Percentiles rank a stretch among this genome's conserved stretches.
Conservation (phyloP, 2,888 invertebrate genomes). For the Phyllotreta cruciferae region DNA sequence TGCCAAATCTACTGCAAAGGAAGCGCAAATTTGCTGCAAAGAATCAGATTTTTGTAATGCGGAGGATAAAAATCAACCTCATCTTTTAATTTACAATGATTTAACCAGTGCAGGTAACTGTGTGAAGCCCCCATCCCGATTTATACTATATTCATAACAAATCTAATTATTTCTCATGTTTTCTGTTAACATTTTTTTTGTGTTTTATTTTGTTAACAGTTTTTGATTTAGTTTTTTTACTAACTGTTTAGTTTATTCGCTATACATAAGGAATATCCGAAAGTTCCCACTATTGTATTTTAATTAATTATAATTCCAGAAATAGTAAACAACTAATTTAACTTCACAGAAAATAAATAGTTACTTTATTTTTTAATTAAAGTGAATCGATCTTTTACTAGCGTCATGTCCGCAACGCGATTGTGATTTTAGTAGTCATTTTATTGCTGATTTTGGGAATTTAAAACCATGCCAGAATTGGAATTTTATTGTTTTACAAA, state of each 20-base stretch:
- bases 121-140: slow-evolving; percentile 39
- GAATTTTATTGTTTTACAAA: slow-evolving; percentile 31
- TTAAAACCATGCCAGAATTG: slow-evolving; percentile 24
- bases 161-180: slow-evolving; percentile 19
- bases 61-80: slow-evolving; percentile 32
- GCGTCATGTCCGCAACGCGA: too few relatives aligned
- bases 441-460: background rate
- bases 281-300: background rate
- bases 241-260: slow-evolving; percentile 14
- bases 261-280: background rate
- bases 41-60: slow-evolving; percentile 66
- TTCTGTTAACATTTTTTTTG: slow-evolving; percentile 22
- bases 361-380: too few relatives aligned
- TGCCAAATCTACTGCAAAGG: slow-evolving; percentile 55
- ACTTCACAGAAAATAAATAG: too few relatives aligned
- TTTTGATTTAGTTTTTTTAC: slow-evolving; percentile 27
- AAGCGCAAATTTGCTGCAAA: slow-evolving; percentile 61
- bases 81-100: slow-evolving; percentile 34
- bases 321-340: too few relatives aligned
- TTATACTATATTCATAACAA: slow-evolving; percentile 27
- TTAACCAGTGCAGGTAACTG: slow-evolving; percentile 47
- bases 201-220: slow-evolving; percentile 29
- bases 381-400: too few relatives aligned
- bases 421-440: too few relatives aligned
- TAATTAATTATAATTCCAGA: too few relatives aligned